phyloP scores from a whole-genome alignment of 2,797 vertebrate genomes.

The Nannoperca obscura region DNA sequence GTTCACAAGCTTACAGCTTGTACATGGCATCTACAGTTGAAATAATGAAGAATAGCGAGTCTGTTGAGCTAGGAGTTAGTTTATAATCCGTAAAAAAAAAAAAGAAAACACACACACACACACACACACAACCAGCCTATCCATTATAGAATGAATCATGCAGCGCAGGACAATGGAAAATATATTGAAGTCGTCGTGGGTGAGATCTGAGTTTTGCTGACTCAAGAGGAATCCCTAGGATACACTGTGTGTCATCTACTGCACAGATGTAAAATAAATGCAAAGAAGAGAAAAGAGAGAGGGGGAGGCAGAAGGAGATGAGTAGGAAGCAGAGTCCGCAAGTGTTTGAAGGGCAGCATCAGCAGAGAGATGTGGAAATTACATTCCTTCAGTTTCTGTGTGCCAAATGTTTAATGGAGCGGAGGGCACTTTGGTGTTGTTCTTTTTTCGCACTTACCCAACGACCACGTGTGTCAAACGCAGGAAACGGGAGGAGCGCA shows the following conservation, averaged over 20 bases:
- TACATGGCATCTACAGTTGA: conserved; percentile 50
- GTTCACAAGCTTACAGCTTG: conserved; percentile 46
- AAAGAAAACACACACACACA: conserved; percentile 16
- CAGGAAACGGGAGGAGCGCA: conserved; percentile 59
- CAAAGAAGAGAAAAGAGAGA: conserved; percentile 6
- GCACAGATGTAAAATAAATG: conserved; percentile 52
- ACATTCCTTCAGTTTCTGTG: conserved; percentile 50
- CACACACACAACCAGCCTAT: conserved; percentile 21
- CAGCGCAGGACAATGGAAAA: conserved; percentile 60
- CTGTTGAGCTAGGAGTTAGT: conserved; percentile 47
- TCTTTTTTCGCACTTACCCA: conserved; percentile 57
- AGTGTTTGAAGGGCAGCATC: conserved; percentile 58
- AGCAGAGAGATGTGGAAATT: conserved; percentile 46
- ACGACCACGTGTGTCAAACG: conserved; percentile 65
- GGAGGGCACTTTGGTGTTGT: conserved; percentile 27
- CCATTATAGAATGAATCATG: conserved; percentile 58
- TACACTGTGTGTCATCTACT: conserved; percentile 39
- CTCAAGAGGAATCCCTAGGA: conserved; percentile 58
- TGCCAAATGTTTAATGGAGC: conserved; percentile 54
- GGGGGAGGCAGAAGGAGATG: conserved; percentile 10
- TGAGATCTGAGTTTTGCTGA: conserved; percentile 64
- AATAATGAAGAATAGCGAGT: conserved; percentile 60
- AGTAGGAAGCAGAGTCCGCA: conserved; percentile 28
- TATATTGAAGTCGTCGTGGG: conserved; percentile 58
- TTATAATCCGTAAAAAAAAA: conserved; percentile 56